Evolutionary conservation across 2,888 invertebrate species (phyloP).

Genomic region (Trichopria drosophilae): DNA sequence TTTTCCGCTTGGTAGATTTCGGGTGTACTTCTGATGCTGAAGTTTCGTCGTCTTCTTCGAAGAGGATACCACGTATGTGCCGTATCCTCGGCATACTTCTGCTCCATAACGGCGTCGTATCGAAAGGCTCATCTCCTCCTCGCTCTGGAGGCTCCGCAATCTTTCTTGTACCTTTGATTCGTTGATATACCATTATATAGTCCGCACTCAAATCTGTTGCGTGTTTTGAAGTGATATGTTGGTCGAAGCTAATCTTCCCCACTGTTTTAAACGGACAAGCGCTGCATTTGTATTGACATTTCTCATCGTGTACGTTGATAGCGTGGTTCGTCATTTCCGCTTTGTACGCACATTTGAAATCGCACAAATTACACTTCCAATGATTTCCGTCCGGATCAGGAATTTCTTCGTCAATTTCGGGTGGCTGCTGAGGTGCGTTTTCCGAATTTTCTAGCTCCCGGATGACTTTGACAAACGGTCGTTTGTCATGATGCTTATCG

Average conservation of each 20-base stretch:
- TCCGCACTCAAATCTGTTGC: conserved; percentile 53
- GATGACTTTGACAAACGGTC: conserved; percentile 59
- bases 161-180: conserved; percentile 52
- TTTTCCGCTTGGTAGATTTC: too few species aligned
- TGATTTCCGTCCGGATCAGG: conserved; percentile 61
- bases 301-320: conserved; percentile 64
- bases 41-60: conserved; percentile 62
- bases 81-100: conserved; percentile 63
- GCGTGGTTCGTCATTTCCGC: conserved; percentile 67
- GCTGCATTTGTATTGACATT: conserved; percentile 72
- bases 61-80: conserved; percentile 65
- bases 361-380: conserved; percentile 74
- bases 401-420: conserved; percentile 44
- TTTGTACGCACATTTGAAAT: conserved; percentile 64
- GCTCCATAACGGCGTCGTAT: conserved; percentile 67
- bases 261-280: conserved; percentile 67
- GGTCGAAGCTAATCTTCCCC: conserved; percentile 63
- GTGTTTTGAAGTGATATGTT: conserved; percentile 67
- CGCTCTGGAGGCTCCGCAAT: conserved; percentile 44
- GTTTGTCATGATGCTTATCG: conserved; percentile 65
- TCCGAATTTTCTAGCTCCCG: conserved; percentile 60
- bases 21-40: too few species aligned
- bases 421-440: too few species aligned
- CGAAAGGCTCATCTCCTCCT: conserved; percentile 55
- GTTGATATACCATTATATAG: conserved; percentile 61